Percentiles rank a stretch among this genome's conserved stretches.
phyloP scores from a whole-genome alignment of 2,797 vertebrate species.

The Bryconaethiops microstoma region DNA sequence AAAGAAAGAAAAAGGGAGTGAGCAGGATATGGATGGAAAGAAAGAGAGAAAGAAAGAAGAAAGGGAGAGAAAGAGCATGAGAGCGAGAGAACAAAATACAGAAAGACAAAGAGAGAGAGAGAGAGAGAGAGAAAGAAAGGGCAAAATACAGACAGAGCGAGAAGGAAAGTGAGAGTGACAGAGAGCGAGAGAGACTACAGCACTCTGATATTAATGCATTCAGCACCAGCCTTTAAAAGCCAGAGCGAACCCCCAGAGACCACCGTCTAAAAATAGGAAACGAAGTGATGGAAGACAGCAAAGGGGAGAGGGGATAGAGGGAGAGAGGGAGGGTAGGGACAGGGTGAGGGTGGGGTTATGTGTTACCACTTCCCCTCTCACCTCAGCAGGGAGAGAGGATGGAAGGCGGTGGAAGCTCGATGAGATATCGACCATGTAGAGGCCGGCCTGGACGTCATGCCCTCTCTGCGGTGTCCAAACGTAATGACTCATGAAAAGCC shows the following conservation, averaged over 20 bases:
- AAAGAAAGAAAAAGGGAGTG: no score
- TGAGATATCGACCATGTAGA: slow-evolving; percentile 11
- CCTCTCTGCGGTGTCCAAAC: not conserved
- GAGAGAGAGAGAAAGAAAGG: not conserved
- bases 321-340: slow-evolving; percentile 11
- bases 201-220: slow-evolving; percentile 65
- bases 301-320: slow-evolving; percentile 14
- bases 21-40: not conserved
- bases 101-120: not conserved
- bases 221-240: slow-evolving; percentile 59
- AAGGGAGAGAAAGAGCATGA: not conserved
- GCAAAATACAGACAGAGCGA: no score
- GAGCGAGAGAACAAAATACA: not conserved
- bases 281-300: slow-evolving; percentile 49
- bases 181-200: slow-evolving; percentile 13
- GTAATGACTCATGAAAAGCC: no score
- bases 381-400: slow-evolving; percentile 3
- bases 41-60: not conserved
- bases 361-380: slow-evolving; percentile 23
- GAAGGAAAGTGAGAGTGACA: not conserved
- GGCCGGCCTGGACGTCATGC: no score
- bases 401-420: slow-evolving; percentile 9
- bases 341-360: slow-evolving; percentile 24
- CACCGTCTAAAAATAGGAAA: slow-evolving; percentile 75
- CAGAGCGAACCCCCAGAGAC: slow-evolving; percentile 65